phyloP scores from a whole-genome alignment of 1,140 invertebrate genomes.

The Drosophila sp. region DNA sequence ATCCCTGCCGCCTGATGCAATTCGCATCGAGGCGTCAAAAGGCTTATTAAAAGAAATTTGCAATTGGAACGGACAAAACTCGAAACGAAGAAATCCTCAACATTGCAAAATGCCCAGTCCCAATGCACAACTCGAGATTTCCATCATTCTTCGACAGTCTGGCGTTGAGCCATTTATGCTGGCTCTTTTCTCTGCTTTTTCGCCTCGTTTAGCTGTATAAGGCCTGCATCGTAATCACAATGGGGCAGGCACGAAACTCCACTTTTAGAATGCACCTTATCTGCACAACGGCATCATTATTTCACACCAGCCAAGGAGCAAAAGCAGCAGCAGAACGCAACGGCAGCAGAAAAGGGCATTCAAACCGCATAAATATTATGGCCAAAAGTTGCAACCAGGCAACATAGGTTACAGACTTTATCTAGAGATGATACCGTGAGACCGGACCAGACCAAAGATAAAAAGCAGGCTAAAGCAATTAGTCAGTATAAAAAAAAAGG shows the following conservation, averaged over 20 bases:
- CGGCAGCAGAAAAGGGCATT: conserved; percentile 61
- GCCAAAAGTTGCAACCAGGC: conserved; percentile 57
- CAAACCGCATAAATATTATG: conserved; percentile 78
- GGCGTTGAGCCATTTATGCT: conserved; percentile 55
- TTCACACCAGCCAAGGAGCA: conserved; percentile 68
- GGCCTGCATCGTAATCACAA: conserved; percentile 62
- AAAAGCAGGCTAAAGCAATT: background rate
- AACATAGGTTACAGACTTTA: conserved; percentile 11
- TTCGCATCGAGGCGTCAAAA: conserved; percentile 79
- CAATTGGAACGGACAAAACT: conserved; percentile 64
- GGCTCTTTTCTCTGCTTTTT: conserved; percentile 20
- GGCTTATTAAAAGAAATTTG: conserved; percentile 82
- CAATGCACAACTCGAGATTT: conserved; percentile 60
- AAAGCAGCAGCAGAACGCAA: conserved; percentile 34
- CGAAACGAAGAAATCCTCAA: conserved; percentile 31
- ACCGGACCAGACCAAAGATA: no score
- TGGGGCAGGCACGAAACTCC: conserved; percentile 75
- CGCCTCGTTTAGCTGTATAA: conserved; percentile 42
- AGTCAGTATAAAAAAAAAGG: no score
- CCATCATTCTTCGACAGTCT: conserved; percentile 34
- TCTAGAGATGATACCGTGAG: conserved; percentile 37
- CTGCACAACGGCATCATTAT: conserved; percentile 78
- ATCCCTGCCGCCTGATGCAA: conserved; percentile 32
- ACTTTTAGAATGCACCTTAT: conserved; percentile 77
- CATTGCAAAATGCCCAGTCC: conserved; percentile 47